These are phyloP conservation scores for Arctopsyche grandis DNA, from an alignment of 1,140 invertebrate genomes.

Conservation along the genomic window DNA sequence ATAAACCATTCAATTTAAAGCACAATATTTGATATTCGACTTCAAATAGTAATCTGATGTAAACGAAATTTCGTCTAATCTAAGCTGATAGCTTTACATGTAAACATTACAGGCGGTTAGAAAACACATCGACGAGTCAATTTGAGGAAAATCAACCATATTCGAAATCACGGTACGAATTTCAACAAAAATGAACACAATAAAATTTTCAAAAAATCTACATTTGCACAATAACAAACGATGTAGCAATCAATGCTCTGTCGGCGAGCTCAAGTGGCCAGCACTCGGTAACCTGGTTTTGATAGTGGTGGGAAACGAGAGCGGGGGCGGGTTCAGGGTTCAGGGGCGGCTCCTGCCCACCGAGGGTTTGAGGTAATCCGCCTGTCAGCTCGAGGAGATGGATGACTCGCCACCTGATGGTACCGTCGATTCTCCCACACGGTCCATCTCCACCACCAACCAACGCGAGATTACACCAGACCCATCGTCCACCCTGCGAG, in stretches of 20 bases:
- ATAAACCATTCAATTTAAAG: too few relatives aligned
- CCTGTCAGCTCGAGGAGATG: constrained; percentile 52
- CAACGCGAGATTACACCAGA: constrained; percentile 17
- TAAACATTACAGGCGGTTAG: too few relatives aligned
- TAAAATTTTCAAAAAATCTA: too few relatives aligned
- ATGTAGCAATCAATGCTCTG: constrained; percentile 33
- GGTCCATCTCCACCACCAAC: constrained; percentile 33
- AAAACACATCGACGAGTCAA: too few relatives aligned
- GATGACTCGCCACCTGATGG: constrained; percentile 54
- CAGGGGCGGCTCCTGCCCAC: background rate
- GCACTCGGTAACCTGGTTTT: constrained; percentile 43
- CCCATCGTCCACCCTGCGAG: constrained; percentile 15
- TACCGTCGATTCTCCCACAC: constrained; percentile 51
- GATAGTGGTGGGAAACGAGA: constrained; percentile 38
- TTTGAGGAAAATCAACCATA: too few relatives aligned
- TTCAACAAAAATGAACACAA: too few relatives aligned
- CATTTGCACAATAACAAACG: too few relatives aligned
- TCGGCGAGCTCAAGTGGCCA: background rate
- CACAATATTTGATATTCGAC: too few relatives aligned
- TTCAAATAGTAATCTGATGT: too few relatives aligned
- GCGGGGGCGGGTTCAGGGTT: background rate
- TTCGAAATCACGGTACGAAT: too few relatives aligned
- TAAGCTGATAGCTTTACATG: too few relatives aligned
- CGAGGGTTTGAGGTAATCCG: constrained; percentile 50
- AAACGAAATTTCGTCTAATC: too few relatives aligned